Evolutionary conservation across 2,888 invertebrate genomes (phyloP).

Genomic region (Oxyteleia sp.): DNA sequence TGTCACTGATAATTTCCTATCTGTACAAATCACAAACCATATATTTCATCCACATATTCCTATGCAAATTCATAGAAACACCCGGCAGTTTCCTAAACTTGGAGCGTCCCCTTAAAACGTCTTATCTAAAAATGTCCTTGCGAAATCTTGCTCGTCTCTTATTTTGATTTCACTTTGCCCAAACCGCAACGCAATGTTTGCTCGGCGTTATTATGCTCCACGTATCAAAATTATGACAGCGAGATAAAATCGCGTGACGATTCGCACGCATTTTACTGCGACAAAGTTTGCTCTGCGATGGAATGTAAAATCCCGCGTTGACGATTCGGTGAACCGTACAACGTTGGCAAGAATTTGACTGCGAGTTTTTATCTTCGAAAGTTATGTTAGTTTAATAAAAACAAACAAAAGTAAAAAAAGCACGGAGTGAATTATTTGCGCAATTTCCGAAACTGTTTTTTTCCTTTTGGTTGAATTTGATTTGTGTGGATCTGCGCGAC

Average conservation of each 20-base stretch:
- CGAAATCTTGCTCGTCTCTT: background rate
- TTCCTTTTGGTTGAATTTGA: conserved; percentile 22
- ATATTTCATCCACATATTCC: no score
- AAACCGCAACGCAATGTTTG: background rate
- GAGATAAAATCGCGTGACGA: conserved; percentile 24
- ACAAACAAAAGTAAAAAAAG: background rate
- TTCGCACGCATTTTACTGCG: conserved; percentile 25
- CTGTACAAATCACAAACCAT: no score
- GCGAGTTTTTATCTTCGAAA: conserved; percentile 19
- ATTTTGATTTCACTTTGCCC: background rate
- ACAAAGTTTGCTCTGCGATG: conserved; percentile 32
- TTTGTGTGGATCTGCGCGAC: conserved; percentile 10
- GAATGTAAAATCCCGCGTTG: conserved; percentile 24
- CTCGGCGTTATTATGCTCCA: background rate
- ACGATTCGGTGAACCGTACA: conserved; percentile 28
- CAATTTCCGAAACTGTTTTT: conserved; percentile 10
- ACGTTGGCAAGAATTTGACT: conserved; percentile 45
- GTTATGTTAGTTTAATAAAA: background rate
- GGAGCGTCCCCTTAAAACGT: background rate
- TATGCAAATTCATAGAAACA: no score
- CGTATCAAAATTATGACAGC: conserved; percentile 9
- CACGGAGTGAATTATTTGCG: conserved; percentile 26
- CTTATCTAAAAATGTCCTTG: no score
- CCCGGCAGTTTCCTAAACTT: no score
- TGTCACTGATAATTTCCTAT: no score